Evolutionary conservation across 2,797 vertebrate species (phyloP).

Genomic region (Falco cherrug): DNA sequence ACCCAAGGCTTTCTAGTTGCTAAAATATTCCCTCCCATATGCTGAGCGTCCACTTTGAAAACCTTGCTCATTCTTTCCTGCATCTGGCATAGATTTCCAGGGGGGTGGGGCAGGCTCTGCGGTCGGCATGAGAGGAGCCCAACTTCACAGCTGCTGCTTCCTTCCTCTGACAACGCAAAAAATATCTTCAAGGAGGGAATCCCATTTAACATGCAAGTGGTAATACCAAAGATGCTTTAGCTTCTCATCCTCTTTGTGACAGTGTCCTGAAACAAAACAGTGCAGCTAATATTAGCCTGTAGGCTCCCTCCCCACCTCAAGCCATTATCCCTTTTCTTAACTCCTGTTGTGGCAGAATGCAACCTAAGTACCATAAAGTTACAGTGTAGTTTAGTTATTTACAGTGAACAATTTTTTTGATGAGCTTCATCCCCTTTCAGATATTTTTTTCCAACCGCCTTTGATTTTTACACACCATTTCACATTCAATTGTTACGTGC

Average conservation of each 20-base stretch:
- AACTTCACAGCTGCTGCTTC: slow-evolving; percentile 65
- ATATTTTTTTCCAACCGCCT: background rate
- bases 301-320: background rate
- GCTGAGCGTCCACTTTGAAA: slow-evolving; percentile 66
- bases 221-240: slow-evolving; percentile 32
- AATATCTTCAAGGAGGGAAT: slow-evolving; percentile 74
- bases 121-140: slow-evolving; percentile 49
- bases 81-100: slow-evolving; percentile 77
- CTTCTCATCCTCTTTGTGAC: slow-evolving; percentile 46
- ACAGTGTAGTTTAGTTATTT: background rate
- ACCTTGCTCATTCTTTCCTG: slow-evolving; percentile 53
- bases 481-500: background rate
- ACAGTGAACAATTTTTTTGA: background rate
- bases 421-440: background rate
- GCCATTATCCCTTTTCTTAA: background rate
- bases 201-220: slow-evolving; percentile 68
- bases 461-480: background rate
- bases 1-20: background rate
- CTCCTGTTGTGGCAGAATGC: background rate
- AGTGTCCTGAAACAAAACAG: slow-evolving; percentile 52
- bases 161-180: slow-evolving; percentile 72
- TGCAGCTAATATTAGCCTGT: slow-evolving; percentile 8
- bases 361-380: background rate
- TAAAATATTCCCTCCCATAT: slow-evolving; percentile 32
- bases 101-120: slow-evolving; percentile 50